These are phyloP conservation scores for Tinamus major DNA, from an alignment of 2,797 vertebrate species.

Conservation along the genomic window DNA sequence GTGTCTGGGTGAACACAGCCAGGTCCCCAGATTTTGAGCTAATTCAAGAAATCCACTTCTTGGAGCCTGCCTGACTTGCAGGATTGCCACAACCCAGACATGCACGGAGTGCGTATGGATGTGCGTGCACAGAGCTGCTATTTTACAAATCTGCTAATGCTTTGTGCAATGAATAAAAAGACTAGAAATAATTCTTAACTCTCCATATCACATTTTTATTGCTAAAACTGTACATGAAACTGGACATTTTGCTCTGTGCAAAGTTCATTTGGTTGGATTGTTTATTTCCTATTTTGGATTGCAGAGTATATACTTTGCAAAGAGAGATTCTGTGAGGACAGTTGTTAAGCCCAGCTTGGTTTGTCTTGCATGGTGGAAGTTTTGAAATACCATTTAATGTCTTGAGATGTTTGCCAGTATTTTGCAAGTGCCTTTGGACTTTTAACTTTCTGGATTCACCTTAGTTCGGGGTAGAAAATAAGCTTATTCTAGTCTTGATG, in stretches of 20 bases:
- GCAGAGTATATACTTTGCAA: background rate
- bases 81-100: background rate
- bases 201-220: background rate
- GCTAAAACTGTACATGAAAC: background rate
- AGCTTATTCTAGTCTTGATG: background rate
- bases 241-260: background rate
- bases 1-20: rapidly evolving
- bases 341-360: background rate
- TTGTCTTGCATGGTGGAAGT: background rate
- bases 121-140: background rate
- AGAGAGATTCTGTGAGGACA: background rate
- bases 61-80: background rate
- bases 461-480: background rate
- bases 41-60: background rate
- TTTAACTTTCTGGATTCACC: background rate
- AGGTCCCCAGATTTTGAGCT: background rate
- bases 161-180: background rate
- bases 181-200: background rate
- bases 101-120: background rate
- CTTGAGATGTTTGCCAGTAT: background rate
- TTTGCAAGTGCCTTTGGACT: background rate
- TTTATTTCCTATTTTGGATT: background rate
- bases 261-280: background rate
- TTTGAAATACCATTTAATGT: background rate
- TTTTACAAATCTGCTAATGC: background rate